Evolutionary conservation across 2,888 invertebrate species (phyloP), one percentile per base, ranked within the genome.

Genomic region (Lacanobia oleracea): DNA sequence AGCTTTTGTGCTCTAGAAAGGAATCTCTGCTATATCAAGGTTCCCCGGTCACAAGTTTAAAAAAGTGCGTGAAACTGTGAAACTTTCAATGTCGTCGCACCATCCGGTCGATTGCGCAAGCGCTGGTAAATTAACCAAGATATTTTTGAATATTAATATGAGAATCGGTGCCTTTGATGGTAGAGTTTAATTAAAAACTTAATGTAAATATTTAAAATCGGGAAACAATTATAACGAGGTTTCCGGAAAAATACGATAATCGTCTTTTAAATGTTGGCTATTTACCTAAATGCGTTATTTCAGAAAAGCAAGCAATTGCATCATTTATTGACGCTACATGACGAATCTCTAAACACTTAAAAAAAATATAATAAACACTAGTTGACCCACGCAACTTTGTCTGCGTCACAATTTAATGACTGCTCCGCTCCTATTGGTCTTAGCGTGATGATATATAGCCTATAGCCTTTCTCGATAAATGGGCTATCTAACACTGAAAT

Each of bases 31-130:
- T 6, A 50, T 23, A 50, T 23, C 81, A 84, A 85, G 86, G 84
- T 63, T 72, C 59, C 23, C 37, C 33, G 37, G 61, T 54, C 56
- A 70, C 65, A 64, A 67, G 14, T 78, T 60, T 62, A 56, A 63
- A 82, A 84, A 77, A 72, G 57, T 59, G 73, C 61, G 72, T 75
- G 84, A 60, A 83, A 81, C 79, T 77, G 64, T 23, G 12, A 59
- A 78, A 81, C 77, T 81, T 84, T 84, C 86, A 84, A 84, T 79
- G 86, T 75, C 81, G 57, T 33, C 21, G 62, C 12, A 48, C 50
- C 33, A 50, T 66, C 53, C 67, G 61, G 77, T 54, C 33, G 50
- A 21, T 85, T 82, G 63, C 59, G 76, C 60, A 82, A 85, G n/a
- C 53, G 60, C 51, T 40, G 54, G 59, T 50, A 5, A 21, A 50